Conservation (phyloP, 2,797 vertebrate genomes). For the Girardinus metallicus region DNA sequence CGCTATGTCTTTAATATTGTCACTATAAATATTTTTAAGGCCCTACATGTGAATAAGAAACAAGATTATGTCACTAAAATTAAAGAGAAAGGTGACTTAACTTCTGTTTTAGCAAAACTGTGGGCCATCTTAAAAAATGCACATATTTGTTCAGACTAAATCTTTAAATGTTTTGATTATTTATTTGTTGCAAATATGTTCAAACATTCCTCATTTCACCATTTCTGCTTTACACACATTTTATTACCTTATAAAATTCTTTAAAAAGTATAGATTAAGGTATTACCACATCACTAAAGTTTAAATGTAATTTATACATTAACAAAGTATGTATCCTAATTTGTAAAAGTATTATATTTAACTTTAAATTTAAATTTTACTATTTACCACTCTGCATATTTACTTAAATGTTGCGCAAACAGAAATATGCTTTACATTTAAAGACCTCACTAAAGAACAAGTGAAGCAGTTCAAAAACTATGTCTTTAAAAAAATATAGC, state of each 20-base stretch:
- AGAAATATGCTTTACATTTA: not conserved
- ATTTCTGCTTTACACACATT: not conserved
- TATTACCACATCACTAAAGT: not conserved
- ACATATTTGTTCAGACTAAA: not conserved
- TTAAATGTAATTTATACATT: not conserved
- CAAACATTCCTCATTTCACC: not conserved
- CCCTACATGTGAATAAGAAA: not conserved
- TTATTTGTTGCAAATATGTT: not conserved
- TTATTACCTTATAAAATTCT: not conserved
- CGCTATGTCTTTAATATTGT: conserved; percentile 21
- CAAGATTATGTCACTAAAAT: not conserved
- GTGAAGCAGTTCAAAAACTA: not conserved
- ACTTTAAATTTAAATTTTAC: not conserved
- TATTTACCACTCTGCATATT: not conserved
- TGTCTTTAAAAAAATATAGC: not conserved
- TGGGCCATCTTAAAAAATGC: not conserved
- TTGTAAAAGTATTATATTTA: not conserved
- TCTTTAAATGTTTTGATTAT: not conserved
- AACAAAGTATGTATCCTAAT: not conserved
- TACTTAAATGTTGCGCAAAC: not conserved
- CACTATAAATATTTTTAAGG: conserved; percentile 11
- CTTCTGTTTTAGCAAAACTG: not conserved
- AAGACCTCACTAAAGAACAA: not conserved
- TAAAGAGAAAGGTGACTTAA: not conserved
- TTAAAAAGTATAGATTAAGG: not conserved